Percentiles rank a stretch among this genome's conserved stretches.
Conservation (phyloP, 2,113 vertebrate species). For the Ailurus styani region DNA sequence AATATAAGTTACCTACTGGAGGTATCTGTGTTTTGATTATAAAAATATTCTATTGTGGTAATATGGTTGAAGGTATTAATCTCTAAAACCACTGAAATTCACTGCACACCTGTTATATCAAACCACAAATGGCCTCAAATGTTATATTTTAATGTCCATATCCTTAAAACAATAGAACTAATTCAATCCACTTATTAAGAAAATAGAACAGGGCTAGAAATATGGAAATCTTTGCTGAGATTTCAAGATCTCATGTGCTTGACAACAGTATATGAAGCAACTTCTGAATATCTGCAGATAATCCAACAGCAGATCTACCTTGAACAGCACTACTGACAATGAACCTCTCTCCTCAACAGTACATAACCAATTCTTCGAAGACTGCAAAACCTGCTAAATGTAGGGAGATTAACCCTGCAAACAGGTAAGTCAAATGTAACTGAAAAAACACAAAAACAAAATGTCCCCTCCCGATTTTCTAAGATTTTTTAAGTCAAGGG, state of each 20-base stretch:
- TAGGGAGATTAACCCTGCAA: not conserved
- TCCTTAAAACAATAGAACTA: not conserved
- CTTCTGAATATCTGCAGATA: not conserved
- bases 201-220: not conserved
- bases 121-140: not conserved
- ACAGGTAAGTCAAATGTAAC: not conserved
- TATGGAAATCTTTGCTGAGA: not conserved
- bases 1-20: not conserved
- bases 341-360: not conserved
- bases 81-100: not conserved
- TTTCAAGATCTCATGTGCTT: slow-evolving; percentile 10
- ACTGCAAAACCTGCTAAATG: not conserved
- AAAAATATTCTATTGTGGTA: not conserved
- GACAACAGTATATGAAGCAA: not conserved
- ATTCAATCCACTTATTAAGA: not conserved
- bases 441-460: not conserved
- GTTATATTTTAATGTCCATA: not conserved
- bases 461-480: not conserved
- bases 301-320: not conserved
- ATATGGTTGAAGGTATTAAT: not conserved
- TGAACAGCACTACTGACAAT: not conserved
- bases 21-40: not conserved
- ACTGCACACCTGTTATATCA: not conserved
- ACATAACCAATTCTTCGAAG: not conserved
- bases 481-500: not conserved